Base-by-base conservation (phyloP, 2,113 vertebrate species). In the Haemorhous mexicanus region DNA sequence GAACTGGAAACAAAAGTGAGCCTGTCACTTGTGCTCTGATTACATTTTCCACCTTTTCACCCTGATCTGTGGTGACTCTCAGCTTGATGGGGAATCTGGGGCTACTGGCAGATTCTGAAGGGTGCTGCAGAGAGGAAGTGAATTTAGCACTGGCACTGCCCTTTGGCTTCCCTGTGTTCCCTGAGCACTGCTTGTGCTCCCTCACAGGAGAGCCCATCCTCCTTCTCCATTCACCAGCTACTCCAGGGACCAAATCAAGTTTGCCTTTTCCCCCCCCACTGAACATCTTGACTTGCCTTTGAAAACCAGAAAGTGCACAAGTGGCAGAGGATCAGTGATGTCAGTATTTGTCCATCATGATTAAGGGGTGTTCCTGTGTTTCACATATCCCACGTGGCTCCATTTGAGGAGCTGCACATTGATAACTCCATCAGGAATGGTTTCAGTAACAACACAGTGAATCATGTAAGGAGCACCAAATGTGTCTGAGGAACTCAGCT, bases 251-350 rank as follows among this genome's bases (percentile, higher is more conserved):
- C 16, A 15, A 75, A 64, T 4, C 2, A 35, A 68, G 63, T 24
- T 37, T 52, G 32, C 28, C 61, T 66, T 1, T 0, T 5, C 30
- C 11, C 16, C 3, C 10, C 2, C 21, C 7, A 4, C 1, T 68
- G 28, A 21, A 39, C 1, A 1, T 47, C 21, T 44, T 55, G 18
- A 16, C 16, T n/a, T 3, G 11, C 39, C n/a, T 87, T 68, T 18
- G 37, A 81, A 77, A 81, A 55, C 28, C 50, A 74, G 22, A n/a
- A 52, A 44, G 24, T 55, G 55, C 5, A 13, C 49, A 68, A 27
- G 22, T 75, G 41, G 22, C 56, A 82, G 21, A 72, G 59, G 76
- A 58, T 76, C 10, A 27, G 37, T 4, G 20, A 4, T 53, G 30
- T n/a, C 47, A 18, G 14, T 62, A 39, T 49, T 43, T 67, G 35